Evolutionary conservation across 2,113 vertebrate genomes (phyloP), one percentile per base, ranked within the genome.

Genomic region (Notiomystis cincta): DNA sequence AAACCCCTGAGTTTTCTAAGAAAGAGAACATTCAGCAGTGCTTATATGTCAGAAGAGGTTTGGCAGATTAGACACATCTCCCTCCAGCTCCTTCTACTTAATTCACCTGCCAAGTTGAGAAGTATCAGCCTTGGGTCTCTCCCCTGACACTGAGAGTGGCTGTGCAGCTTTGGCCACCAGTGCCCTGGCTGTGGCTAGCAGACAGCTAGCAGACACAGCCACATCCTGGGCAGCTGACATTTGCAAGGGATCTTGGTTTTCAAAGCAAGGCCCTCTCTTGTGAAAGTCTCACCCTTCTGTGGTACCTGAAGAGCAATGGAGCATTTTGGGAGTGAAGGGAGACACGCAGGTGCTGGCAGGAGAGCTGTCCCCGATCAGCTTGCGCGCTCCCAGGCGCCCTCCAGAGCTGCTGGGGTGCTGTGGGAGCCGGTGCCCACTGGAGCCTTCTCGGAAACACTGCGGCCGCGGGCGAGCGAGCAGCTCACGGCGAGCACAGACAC

Each of bases 371-470:
- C 2, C 2, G 23, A 19, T 21, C 6, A 0, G 28, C 24, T 44
- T 3, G 1, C 0, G 2, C 23, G 20, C 72, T 40, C 64, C 4
- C 0, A n/a, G 24, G 53, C 50, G 31, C 1, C 1, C 77, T 16
- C 8, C 0, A 7, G 54, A 57, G 83, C 45, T 31, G 64, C 80
- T 22, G 37, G 23, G 42, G 7, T 5, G 6, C 45, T 2, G 3
- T 3, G 11, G 69, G 69, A 93, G 38, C 69, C 0, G 0, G 31
- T 6, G 1, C 42, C 30, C 1, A 2, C 27, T 10, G 5, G 23
- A 60, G 71, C 40, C 51, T 96, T 96, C 95, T 95, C 89, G 79
- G 92, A 96, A 96, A 88, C 0, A 4, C 60, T 50, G 77, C n/a
- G 10, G 45, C 37, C 0, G 5, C 3, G 0, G 37, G 75, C 0